These are phyloP conservation scores for Macrobrachium nipponense DNA, from an alignment of 1,140 invertebrate species.

Conservation along the genomic window DNA sequence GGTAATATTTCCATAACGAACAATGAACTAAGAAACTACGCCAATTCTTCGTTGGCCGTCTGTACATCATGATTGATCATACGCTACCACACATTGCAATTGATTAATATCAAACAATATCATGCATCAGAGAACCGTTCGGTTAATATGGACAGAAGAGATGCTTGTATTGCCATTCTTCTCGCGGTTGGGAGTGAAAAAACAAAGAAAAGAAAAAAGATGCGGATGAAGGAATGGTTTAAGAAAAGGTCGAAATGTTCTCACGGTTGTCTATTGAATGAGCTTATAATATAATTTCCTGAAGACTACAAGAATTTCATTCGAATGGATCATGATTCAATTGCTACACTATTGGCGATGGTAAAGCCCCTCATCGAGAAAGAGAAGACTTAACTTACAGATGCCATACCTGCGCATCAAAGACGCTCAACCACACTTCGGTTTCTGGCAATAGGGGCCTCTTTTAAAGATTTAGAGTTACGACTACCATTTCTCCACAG, in stretches of 20 bases:
- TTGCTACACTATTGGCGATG: neutral
- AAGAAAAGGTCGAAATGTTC: slow-evolving; percentile 18
- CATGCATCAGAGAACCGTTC: too few relatives aligned
- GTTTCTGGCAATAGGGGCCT: neutral
- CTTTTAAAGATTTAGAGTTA: neutral
- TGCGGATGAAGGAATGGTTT: slow-evolving; percentile 22
- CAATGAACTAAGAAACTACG: too few relatives aligned
- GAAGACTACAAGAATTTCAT: slow-evolving; percentile 16
- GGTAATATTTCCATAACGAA: too few relatives aligned
- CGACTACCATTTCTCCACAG: slow-evolving; percentile 2
- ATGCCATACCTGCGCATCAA: neutral
- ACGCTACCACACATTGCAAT: too few relatives aligned
- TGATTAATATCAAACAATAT: too few relatives aligned
- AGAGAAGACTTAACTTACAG: neutral
- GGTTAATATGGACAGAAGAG: too few relatives aligned
- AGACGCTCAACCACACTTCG: neutral
- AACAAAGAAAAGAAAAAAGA: neutral
- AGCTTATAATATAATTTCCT: neutral
- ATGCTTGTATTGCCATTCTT: too few relatives aligned
- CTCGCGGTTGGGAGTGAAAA: neutral
- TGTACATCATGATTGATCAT: too few relatives aligned
- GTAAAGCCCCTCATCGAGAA: slow-evolving; percentile 1
- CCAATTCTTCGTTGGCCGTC: too few relatives aligned
- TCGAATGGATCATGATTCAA: neutral
- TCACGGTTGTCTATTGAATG: slow-evolving; percentile 1